Evolutionary conservation across 2,888 invertebrate species (phyloP).

Genomic region (Automeris io): DNA sequence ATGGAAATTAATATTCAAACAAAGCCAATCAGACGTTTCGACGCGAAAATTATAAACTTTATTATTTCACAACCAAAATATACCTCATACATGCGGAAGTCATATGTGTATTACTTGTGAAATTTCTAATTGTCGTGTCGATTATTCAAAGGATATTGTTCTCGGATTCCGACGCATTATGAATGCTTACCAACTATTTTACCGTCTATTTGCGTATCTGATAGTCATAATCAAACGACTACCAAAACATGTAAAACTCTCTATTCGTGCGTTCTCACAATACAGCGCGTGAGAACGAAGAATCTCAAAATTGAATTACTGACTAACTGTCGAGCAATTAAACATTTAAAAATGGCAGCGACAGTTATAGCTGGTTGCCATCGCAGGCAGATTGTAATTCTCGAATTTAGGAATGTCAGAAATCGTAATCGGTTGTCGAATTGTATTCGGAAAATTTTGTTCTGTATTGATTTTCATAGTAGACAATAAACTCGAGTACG

Average conservation of each 20-base stretch:
- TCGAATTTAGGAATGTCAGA: conserved; percentile 53
- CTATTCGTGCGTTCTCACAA: conserved; percentile 59
- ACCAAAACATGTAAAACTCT: conserved; percentile 48
- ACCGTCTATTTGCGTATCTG: conserved; percentile 52
- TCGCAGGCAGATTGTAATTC: conserved; percentile 66
- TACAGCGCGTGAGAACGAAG: conserved; percentile 61
- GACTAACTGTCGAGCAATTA: conserved; percentile 66
- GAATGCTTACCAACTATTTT: conserved; percentile 35
- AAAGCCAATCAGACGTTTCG: no score
- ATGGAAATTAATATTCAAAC: no score
- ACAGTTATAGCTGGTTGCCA: conserved; percentile 55
- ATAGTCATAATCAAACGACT: conserved; percentile 45
- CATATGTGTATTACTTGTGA: conserved; percentile 14
- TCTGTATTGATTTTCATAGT: conserved; percentile 70
- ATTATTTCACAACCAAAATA: background rate
- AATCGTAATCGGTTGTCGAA: conserved; percentile 66
- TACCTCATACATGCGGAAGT: conserved; percentile 9
- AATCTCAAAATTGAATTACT: conserved; percentile 53
- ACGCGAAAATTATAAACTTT: background rate
- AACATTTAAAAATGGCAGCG: conserved; percentile 55
- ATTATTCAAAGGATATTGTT: conserved; percentile 23
- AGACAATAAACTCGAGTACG: conserved; percentile 72
- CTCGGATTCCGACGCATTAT: conserved; percentile 28
- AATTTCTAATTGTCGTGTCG: conserved; percentile 26
- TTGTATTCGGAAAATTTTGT: conserved; percentile 53